Conservation (phyloP, 2,797 vertebrate genomes). For the Ispidina picta region DNA sequence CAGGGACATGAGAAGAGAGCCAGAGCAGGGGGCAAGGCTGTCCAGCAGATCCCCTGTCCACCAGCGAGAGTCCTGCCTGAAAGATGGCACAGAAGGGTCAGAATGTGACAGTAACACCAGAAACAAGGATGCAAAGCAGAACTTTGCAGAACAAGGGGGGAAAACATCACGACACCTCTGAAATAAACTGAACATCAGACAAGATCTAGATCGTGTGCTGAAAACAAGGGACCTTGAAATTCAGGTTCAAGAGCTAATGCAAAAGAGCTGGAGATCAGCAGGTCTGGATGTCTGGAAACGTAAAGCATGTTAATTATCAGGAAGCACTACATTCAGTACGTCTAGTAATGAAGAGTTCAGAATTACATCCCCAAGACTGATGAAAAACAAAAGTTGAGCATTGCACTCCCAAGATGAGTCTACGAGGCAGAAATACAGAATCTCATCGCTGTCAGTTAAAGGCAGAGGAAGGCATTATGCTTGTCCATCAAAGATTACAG, state of each 20-base stretch:
- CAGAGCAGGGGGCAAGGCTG: conserved; percentile 32
- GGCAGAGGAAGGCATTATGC: conserved; percentile 54
- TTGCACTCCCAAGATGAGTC: conserved; percentile 64
- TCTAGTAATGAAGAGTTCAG: conserved; percentile 39
- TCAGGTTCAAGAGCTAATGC: conserved; percentile 58
- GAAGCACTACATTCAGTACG: neutral
- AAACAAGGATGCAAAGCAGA: conserved; percentile 61
- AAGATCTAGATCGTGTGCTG: conserved; percentile 60
- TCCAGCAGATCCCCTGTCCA: conserved; percentile 45
- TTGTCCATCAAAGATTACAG: conserved; percentile 47
- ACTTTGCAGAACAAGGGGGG: conserved; percentile 67
- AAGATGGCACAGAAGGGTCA: conserved; percentile 56
- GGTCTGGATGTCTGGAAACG: neutral
- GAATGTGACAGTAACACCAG: conserved; percentile 49
- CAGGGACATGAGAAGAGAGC: conserved; percentile 1
- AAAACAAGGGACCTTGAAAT: conserved; percentile 19
- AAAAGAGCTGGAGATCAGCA: conserved; percentile 49
- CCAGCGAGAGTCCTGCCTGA: conserved; percentile 54
- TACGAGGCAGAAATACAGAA: conserved; percentile 36
- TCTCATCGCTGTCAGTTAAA: conserved; percentile 58
- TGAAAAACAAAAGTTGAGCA: conserved; percentile 47
- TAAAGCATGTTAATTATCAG: conserved; percentile 24
- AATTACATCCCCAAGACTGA: conserved; percentile 58
- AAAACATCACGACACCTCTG: conserved; percentile 47
- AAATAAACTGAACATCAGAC: conserved; percentile 60